Percentiles rank a stretch among this genome's conserved stretches.
phyloP scores from a whole-genome alignment of 2,797 vertebrate genomes.

The Pseudochromis fuscus region DNA sequence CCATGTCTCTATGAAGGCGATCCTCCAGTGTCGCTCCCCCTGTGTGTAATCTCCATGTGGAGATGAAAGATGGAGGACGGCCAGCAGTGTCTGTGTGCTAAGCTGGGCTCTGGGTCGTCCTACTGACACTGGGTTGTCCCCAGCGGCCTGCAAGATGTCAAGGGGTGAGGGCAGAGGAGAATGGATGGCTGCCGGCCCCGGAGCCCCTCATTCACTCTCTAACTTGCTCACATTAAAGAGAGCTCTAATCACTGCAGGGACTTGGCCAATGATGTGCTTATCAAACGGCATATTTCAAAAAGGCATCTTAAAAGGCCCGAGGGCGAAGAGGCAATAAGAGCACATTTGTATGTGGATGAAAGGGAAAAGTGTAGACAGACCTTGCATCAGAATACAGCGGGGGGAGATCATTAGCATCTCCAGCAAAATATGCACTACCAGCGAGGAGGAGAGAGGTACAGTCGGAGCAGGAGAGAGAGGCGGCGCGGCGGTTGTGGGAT shows the following conservation, averaged over 20 bases:
- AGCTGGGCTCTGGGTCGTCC: constrained; percentile 42
- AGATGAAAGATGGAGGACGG: constrained; percentile 55
- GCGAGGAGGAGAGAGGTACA: constrained; percentile 64
- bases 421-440: constrained; percentile 76
- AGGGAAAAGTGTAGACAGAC: constrained; percentile 86
- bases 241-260: constrained; percentile 88
- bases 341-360: constrained; percentile 90
- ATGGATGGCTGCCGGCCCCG: constrained; percentile 66
- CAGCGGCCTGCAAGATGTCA: constrained; percentile 59
- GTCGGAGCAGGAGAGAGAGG: constrained; percentile 51
- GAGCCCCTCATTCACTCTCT: constrained; percentile 76
- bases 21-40: constrained; percentile 64
- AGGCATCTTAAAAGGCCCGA: constrained; percentile 88
- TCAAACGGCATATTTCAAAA: constrained; percentile 92
- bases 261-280: constrained; percentile 88
- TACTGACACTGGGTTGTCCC: constrained; percentile 40
- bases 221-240: constrained; percentile 87
- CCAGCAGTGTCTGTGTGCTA: constrained; percentile 22
- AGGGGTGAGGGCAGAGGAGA: constrained; percentile 71
- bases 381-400: constrained; percentile 87
- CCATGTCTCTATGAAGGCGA: constrained; percentile 55
- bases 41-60: constrained; percentile 62
- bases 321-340: constrained; percentile 89
- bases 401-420: constrained; percentile 86
- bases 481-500: constrained; percentile 50